Conservation (phyloP, 1,140 invertebrate species). For the Vollenhovia emeryi region DNA sequence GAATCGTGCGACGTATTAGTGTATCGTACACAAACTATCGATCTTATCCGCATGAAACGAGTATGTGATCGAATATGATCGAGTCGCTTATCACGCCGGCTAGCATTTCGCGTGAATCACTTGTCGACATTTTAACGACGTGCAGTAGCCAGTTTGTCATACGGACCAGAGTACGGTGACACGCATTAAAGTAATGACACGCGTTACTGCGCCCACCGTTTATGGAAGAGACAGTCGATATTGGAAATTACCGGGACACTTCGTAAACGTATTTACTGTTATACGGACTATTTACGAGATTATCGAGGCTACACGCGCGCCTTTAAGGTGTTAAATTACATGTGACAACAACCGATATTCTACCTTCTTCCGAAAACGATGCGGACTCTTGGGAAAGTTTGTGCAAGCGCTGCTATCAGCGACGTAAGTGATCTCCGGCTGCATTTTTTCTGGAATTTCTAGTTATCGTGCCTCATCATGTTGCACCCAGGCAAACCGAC, state of each 20-base stretch:
- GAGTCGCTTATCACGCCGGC: constrained; percentile 65
- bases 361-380: background rate
- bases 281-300: background rate
- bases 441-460: constrained; percentile 2
- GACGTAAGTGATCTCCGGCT: constrained; percentile 49
- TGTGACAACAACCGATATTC: background rate
- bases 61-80: constrained; percentile 44
- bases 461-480: background rate
- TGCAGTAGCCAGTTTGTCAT: constrained; percentile 72
- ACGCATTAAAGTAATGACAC: constrained; percentile 72
- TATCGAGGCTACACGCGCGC: background rate
- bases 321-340: background rate
- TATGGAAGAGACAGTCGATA: constrained; percentile 54
- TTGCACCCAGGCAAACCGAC: background rate
- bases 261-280: background rate
- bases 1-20: constrained; percentile 8
- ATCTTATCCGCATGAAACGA: constrained; percentile 45
- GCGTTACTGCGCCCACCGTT: constrained; percentile 48
- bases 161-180: constrained; percentile 63
- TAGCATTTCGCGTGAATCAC: constrained; percentile 74
- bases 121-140: constrained; percentile 71
- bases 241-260: constrained; percentile 14
- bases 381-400: background rate
- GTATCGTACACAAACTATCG: constrained; percentile 58
- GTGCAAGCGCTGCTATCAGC: constrained; percentile 5